These are phyloP conservation scores for Poliocrania exsul DNA, from an alignment of 2,797 vertebrate species.

Conservation along the genomic window DNA sequence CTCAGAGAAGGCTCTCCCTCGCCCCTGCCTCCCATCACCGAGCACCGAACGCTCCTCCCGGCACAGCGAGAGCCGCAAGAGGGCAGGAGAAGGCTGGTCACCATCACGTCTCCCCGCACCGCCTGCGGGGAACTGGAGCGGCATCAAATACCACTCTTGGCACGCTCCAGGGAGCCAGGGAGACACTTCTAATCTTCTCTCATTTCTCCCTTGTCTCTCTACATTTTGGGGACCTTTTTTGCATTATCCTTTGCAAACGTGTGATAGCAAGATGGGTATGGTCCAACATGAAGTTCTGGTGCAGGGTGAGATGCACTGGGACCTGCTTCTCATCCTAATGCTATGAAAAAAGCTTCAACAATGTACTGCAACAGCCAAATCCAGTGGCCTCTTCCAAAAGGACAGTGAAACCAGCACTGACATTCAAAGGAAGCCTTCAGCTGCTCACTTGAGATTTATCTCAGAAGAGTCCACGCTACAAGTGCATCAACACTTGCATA, in stretches of 20 bases:
- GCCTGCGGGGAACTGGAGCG: fast-evolving
- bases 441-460: not conserved
- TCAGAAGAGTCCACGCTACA: not conserved
- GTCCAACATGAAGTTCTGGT: not conserved
- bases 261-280: not conserved
- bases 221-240: not conserved
- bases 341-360: not conserved
- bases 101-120: too few relatives aligned
- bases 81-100: slow-evolving; percentile 20
- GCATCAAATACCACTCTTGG: not conserved
- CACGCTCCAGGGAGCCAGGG: not conserved
- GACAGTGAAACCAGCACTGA: not conserved
- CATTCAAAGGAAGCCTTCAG: not conserved
- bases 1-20: not conserved
- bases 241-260: not conserved
- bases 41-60: not conserved
- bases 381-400: not conserved
- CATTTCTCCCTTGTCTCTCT: not conserved
- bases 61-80: not conserved
- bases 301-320: not conserved
- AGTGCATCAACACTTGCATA: not conserved
- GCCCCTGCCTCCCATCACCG: fast-evolving
- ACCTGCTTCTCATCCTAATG: not conserved
- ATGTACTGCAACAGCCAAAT: not conserved
- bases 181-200: not conserved